Base-by-base conservation (phyloP, 1,140 invertebrate species). In the Diprion similis region DNA sequence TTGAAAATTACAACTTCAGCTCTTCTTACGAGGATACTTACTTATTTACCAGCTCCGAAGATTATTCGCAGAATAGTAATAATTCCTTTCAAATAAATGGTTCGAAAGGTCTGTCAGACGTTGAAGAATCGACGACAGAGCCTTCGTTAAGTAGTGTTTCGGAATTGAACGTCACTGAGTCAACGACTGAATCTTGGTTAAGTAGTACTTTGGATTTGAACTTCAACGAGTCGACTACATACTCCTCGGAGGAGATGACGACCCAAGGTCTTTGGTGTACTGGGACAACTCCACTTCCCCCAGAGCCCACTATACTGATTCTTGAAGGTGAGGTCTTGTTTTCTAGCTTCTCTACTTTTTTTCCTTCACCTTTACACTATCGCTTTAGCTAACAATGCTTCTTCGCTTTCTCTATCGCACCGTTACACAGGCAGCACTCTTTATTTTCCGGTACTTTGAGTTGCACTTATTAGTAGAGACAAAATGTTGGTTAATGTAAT, bases 281-380 rank as follows among this genome's bases (percentile, higher is more conserved):
- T 45, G 89, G 87, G 74, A 91, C 88, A 73, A 91, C 90, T 77
- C 89, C 90, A 83, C 83, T 92, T 80, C 90, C 89, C 80, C 91
- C 90, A 82, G 91, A 92, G 85, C 93, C 92, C 75, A 90, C 89
- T 78, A 93, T 94, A 86, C 90, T 94, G 76, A 93, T 94, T 80
- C 87, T 94, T 73, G 93, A 94, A 94, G 93, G 93, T 94, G 92
- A 92, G 90, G 81, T 77, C 79, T 66, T 77, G 75, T 80, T 77
- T 81, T 80, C 74, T 51, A 69, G 6, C 24, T 37, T 37, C 24
- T 37, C 24, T 69, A 66, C 19, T 65, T 70, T 18, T 79, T 59
- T 68, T 68, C 1, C 1, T 47, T 46, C 68, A 19, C 72, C 70
- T 70, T 11, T 18, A 46, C 66, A 70, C 65, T 71, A 37, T 46